Evolutionary conservation across 2,888 invertebrate species (phyloP), one percentile per base, ranked within the genome.

Genomic region (Hypolimnas misippus): DNA sequence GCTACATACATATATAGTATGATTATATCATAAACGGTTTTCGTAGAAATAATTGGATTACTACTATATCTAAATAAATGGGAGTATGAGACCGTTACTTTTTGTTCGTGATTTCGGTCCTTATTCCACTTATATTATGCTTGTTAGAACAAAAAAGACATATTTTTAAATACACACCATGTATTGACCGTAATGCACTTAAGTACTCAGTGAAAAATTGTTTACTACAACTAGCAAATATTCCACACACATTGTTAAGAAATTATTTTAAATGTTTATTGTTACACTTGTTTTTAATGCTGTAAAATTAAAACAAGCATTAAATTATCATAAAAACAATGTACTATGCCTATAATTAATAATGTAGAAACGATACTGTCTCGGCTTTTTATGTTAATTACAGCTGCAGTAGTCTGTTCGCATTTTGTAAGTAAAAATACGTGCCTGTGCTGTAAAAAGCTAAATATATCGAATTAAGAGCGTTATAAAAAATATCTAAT

Each of bases 281-380:
- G 35, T 57, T 58, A 51, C 33, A 40, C 17, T 14, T 16, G 14
- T 57, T 25, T 54, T 14, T 56, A 51, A 21, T 17, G 33, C 10
- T 38, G 46, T 31, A 60, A 56, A 56, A 56, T 49, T 60, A 56
- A 63, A 56, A 63, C 46, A 40, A 44, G 50, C 38, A 51, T 38
- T 38, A 52, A 64, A 60, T 60, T 64, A 60, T 56, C 52, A 52
- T 16, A 64, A 63, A 65, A 65, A 62, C 59, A 59, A 49, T 56
- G 55, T 51, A 52, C 50, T 21, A 38, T 14, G 49, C 33, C 44
- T 65, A 56, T 42, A 65, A 66, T 66, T 66, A 62, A 52, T 38
- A 46, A 8, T 53, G 49, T 21, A 42, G 59, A 56, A 59, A n/a
- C n/a, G 46, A 38, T n/a, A 38, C 51, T 29, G 31, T 56, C 55